A percentile compares a stretch with the other conserved stretches of the same genome.
phyloP scores from a whole-genome alignment of 2,797 vertebrate species.

The Parauchenoglanis ngamensis region DNA sequence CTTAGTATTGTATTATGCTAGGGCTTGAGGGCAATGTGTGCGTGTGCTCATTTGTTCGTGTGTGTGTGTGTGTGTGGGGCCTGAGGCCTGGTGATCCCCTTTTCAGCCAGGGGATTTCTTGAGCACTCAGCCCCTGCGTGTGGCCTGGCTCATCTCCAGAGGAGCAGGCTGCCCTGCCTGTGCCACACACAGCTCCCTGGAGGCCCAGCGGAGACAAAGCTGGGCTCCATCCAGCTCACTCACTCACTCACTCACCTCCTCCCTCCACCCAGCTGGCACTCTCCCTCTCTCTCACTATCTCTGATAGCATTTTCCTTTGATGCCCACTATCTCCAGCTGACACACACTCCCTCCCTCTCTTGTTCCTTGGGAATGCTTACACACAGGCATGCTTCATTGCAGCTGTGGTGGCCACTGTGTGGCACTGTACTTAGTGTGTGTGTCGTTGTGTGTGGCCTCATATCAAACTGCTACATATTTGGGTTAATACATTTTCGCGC shows the following conservation, averaged over 20 bases:
- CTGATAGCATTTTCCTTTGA: constrained; percentile 51
- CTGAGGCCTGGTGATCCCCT: constrained; percentile 56
- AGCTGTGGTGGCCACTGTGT: constrained; percentile 65
- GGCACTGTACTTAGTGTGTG: constrained; percentile 63
- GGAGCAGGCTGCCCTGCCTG: constrained; percentile 67
- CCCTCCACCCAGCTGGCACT: constrained; percentile 15
- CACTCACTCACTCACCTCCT: constrained; percentile 38
- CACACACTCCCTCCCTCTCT: constrained; percentile 40
- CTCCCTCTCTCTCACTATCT: constrained; percentile 11
- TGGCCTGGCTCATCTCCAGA: constrained; percentile 74
- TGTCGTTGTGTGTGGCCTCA: constrained; percentile 54
- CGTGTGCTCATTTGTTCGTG: neutral
- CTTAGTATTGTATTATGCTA: constrained; percentile 25
- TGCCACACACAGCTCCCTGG: constrained; percentile 70
- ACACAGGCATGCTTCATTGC: constrained; percentile 49
- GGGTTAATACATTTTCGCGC: constrained; percentile 46
- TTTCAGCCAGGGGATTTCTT: constrained; percentile 68
- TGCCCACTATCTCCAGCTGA: constrained; percentile 41
- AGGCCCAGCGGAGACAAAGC: constrained; percentile 74
- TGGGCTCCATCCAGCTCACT: constrained; percentile 63
- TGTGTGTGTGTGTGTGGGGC: constrained; percentile 49
- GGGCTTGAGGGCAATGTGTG: neutral
- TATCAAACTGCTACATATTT: constrained; percentile 53
- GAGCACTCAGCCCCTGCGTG: constrained; percentile 67
- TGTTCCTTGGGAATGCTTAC: constrained; percentile 44